Evolutionary conservation across 2,113 vertebrate species (phyloP).

Genomic region (Indri indri): DNA sequence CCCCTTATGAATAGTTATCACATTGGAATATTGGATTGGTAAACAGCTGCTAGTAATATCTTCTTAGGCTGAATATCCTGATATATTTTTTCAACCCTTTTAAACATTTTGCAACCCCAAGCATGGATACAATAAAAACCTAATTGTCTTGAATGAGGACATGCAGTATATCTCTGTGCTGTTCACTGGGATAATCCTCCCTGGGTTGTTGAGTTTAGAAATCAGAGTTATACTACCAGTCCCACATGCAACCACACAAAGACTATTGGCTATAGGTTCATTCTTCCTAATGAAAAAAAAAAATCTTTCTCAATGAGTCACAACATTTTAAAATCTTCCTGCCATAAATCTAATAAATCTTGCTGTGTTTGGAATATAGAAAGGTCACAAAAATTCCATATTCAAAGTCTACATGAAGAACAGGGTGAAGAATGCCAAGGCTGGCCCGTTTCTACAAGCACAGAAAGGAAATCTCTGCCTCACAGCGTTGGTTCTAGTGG

Average conservation of each 20-base stretch:
- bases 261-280: neutral
- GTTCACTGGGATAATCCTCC: neutral
- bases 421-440: neutral
- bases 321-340: neutral
- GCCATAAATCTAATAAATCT: slow-evolving; percentile 9
- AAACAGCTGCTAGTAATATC: neutral
- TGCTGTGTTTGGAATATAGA: neutral
- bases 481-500: neutral
- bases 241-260: neutral
- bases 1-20: neutral
- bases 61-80: neutral
- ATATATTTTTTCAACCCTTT: neutral
- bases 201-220: neutral
- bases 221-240: neutral
- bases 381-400: neutral
- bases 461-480: neutral
- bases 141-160: neutral
- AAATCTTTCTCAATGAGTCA: neutral
- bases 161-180: neutral
- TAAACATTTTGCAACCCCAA: neutral
- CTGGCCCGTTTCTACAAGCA: neutral
- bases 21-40: neutral
- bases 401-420: neutral
- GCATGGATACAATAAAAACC: neutral
- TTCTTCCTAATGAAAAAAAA: neutral